Evolutionary conservation across 2,113 vertebrate species (phyloP).

Genomic region (Leptodactylus fuscus): DNA sequence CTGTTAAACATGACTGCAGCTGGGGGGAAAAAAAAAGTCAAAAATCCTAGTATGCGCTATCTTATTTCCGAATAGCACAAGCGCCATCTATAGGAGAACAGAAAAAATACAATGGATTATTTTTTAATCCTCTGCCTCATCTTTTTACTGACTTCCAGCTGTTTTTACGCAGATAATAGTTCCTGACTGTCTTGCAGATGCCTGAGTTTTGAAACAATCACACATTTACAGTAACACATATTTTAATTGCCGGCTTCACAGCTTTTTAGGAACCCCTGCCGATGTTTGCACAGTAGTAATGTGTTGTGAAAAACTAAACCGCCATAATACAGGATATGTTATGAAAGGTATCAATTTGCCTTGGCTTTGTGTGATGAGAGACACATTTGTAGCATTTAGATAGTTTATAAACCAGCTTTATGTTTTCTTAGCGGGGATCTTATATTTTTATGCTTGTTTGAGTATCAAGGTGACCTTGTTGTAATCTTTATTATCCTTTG

Average conservation of each 20-base stretch:
- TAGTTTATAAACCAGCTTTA: background rate
- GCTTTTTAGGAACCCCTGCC: slow-evolving; percentile 2
- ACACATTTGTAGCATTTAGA: background rate
- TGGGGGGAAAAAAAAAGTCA: background rate
- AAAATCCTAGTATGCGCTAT: background rate
- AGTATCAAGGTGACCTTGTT: background rate
- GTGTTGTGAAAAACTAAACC: background rate
- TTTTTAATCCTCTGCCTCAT: background rate
- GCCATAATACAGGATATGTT: background rate
- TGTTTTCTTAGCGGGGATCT: background rate
- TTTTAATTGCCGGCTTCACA: background rate
- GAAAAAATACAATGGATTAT: background rate
- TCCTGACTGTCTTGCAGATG: background rate
- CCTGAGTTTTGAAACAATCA: slow-evolving; percentile 1
- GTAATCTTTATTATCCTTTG: background rate
- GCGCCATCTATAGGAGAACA: slow-evolving; percentile 69
- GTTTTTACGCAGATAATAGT: slow-evolving; percentile 13
- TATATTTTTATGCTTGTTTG: background rate
- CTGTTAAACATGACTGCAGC: slow-evolving; percentile 3
- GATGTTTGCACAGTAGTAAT: background rate
- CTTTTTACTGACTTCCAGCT: background rate
- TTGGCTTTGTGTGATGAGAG: no score
- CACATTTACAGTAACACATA: slow-evolving; percentile 15
- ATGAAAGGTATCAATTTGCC: slow-evolving; percentile 4
- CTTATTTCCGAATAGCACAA: slow-evolving; percentile 59